These are phyloP conservation scores for Scaptomyza montana DNA, from an alignment of 1,140 invertebrate species.

Conservation along the genomic window DNA sequence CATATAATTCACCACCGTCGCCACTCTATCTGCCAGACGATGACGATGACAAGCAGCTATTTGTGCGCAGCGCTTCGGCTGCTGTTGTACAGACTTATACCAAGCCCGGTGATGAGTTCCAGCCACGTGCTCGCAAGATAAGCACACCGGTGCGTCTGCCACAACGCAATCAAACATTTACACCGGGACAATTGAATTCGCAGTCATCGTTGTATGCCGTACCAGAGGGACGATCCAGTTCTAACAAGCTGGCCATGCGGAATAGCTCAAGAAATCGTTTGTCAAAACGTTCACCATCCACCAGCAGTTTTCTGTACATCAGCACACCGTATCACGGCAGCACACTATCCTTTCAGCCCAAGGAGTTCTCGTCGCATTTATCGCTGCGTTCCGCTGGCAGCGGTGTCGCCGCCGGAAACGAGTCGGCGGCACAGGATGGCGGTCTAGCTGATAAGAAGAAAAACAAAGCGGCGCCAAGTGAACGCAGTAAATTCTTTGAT, in stretches of 20 bases:
- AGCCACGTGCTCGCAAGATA: constrained; percentile 84
- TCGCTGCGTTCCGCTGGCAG: constrained; percentile 87
- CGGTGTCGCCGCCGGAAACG: constrained; percentile 58
- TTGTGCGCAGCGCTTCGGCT: constrained; percentile 85
- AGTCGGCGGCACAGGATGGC: constrained; percentile 34
- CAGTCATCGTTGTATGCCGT: constrained; percentile 86
- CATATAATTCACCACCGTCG: constrained; percentile 70
- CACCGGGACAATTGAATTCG: constrained; percentile 85
- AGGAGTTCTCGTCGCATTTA: constrained; percentile 90
- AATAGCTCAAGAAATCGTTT: constrained; percentile 75
- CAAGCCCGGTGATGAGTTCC: constrained; percentile 73
- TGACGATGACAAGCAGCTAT: constrained; percentile 78
- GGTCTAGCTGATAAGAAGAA: constrained; percentile 45
- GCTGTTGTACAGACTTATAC: constrained; percentile 83
- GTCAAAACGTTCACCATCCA: constrained; percentile 88
- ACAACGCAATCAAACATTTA: constrained; percentile 83
- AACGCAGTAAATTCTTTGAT: constrained; percentile 89
- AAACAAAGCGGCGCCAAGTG: constrained; percentile 42
- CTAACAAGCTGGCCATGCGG: constrained; percentile 59
- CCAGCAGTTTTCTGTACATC: constrained; percentile 92
- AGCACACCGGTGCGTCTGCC: constrained; percentile 84
- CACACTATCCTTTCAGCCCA: constrained; percentile 90
- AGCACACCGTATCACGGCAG: constrained; percentile 93
- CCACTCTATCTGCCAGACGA: constrained; percentile 62
- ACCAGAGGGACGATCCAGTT: constrained; percentile 84